Evolutionary conservation across 2,888 invertebrate genomes (phyloP).

Genomic region (Drosophila kokeensis): DNA sequence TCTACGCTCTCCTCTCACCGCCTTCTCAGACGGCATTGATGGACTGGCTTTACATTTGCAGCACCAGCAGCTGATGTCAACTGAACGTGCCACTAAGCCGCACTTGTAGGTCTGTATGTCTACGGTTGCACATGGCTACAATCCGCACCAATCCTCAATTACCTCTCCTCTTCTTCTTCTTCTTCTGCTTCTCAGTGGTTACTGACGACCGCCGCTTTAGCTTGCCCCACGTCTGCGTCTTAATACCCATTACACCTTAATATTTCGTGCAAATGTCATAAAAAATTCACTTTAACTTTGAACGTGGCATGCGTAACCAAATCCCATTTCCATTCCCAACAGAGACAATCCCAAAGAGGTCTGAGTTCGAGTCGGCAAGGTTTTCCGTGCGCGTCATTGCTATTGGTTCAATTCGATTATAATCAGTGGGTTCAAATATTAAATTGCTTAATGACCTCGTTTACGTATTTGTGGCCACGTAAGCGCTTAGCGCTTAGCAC

Average conservation of each 20-base stretch:
- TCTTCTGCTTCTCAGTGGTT: conserved; percentile 38
- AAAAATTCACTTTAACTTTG: conserved; percentile 69
- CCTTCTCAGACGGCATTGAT: conserved; percentile 15
- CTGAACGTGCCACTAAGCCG: conserved; percentile 70
- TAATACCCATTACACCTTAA: conserved; percentile 73
- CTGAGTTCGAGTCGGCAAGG: neutral
- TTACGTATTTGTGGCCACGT: conserved; percentile 68
- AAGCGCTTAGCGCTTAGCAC: conserved; percentile 45
- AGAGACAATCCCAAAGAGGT: conserved; percentile 1
- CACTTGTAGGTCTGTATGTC: conserved; percentile 69
- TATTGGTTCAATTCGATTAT: conserved; percentile 68
- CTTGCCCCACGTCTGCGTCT: conserved; percentile 63
- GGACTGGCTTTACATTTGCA: conserved; percentile 41
- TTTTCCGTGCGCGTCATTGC: conserved; percentile 9
- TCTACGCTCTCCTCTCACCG: neutral
- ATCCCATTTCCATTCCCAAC: conserved; percentile 15
- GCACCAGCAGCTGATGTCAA: conserved; percentile 29
- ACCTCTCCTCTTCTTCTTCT: neutral
- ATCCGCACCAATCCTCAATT: conserved; percentile 2
- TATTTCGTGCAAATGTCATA: conserved; percentile 78
- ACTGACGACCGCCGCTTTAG: conserved; percentile 54
- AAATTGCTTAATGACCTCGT: conserved; percentile 80
- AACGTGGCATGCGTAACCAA: conserved; percentile 65
- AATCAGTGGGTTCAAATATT: conserved; percentile 77
- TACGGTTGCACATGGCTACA: conserved; percentile 1